These are phyloP conservation scores for Micoletzkya japonica DNA, from an alignment of 2,888 invertebrate genomes.

Conservation along the genomic window DNA sequence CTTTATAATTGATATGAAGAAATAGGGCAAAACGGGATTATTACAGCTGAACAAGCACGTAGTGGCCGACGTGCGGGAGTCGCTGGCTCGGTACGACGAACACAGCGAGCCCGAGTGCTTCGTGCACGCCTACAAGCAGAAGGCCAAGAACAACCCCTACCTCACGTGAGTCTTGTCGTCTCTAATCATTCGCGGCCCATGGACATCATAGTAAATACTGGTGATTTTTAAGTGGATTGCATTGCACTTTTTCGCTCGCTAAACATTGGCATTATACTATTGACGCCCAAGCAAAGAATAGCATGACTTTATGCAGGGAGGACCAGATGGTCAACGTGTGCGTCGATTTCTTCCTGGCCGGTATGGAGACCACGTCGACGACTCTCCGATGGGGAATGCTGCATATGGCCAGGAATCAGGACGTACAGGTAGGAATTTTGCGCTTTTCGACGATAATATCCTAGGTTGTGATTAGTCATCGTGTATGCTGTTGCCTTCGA, in stretches of 20 bases:
- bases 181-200: too few relatives aligned
- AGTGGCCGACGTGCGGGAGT: not conserved
- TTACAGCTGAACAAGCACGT: too few relatives aligned
- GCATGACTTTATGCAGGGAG: slow-evolving; percentile 15
- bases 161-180: slow-evolving; percentile 22
- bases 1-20: too few relatives aligned
- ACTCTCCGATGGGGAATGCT: slow-evolving; percentile 26
- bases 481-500: not conserved
- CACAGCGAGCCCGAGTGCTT: slow-evolving; percentile 15
- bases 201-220: too few relatives aligned
- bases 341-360: slow-evolving; percentile 25
- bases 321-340: slow-evolving; percentile 20
- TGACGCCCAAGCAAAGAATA: not conserved
- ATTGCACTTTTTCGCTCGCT: too few relatives aligned
- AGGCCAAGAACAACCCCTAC: not conserved
- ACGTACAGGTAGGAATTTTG: slow-evolving; percentile 1
- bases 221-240: too few relatives aligned
- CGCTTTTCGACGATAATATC: not conserved
- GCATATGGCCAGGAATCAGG: slow-evolving; percentile 14
- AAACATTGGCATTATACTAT: too few relatives aligned
- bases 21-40: too few relatives aligned
- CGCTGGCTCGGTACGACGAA: not conserved
- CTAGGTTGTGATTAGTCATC: not conserved
- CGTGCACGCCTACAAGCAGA: slow-evolving; percentile 28
- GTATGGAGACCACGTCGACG: slow-evolving; percentile 26